phyloP scores from a whole-genome alignment of 2,888 invertebrate species.

The Sinelater perroti region DNA sequence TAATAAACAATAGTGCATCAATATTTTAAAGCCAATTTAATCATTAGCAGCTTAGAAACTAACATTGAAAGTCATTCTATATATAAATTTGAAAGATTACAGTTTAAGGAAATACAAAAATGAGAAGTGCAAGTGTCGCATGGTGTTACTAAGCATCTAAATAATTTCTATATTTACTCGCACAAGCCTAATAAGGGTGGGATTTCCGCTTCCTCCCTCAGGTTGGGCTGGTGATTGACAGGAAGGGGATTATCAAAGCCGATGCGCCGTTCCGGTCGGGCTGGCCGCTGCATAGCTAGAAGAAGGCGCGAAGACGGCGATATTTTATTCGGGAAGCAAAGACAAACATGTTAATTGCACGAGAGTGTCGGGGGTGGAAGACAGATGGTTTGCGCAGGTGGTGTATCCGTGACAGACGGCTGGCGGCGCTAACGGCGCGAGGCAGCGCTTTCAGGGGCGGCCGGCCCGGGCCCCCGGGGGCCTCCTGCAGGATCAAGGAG shows the following conservation, averaged over 20 bases:
- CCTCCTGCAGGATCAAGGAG: slow-evolving; percentile 5
- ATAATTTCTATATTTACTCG: too few relatives aligned
- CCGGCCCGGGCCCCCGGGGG: too few relatives aligned
- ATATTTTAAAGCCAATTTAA: too few relatives aligned
- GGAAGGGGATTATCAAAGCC: not conserved
- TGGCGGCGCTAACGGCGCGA: slow-evolving; percentile 40
- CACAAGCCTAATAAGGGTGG: too few relatives aligned
- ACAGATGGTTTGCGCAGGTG: slow-evolving; percentile 56
- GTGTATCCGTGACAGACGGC: slow-evolving; percentile 45
- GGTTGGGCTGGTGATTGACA: not conserved
- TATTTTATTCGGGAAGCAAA: slow-evolving; percentile 39
- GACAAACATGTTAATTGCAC: slow-evolving; percentile 54
- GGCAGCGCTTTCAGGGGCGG: slow-evolving; percentile 36
- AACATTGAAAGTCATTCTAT: too few relatives aligned
- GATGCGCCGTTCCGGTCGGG: not conserved
- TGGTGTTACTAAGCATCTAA: too few relatives aligned
- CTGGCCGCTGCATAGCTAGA: slow-evolving; percentile 14
- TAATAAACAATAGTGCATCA: too few relatives aligned
- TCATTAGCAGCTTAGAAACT: too few relatives aligned
- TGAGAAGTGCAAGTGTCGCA: too few relatives aligned
- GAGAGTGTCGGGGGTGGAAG: slow-evolving; percentile 53
- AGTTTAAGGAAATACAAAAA: too few relatives aligned
- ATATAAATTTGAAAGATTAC: too few relatives aligned
- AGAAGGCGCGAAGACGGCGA: slow-evolving; percentile 35
- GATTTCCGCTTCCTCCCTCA: too few relatives aligned